Evolutionary conservation across 2,888 invertebrate genomes (phyloP).

Genomic region (Napeogenes inachia): DNA sequence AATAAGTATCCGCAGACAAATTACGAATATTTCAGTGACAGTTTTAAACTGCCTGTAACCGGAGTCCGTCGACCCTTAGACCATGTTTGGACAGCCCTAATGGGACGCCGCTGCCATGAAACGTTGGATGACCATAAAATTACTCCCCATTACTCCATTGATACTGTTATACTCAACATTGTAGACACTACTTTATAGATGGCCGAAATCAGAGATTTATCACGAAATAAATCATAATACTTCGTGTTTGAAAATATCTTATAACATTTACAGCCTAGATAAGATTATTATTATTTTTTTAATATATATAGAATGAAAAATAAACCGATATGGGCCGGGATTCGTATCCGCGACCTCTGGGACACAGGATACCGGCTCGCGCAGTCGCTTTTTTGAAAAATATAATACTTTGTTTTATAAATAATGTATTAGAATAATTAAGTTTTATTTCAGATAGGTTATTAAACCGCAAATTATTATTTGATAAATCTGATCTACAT

Average conservation of each 20-base stretch:
- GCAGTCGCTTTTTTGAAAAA: too few species aligned
- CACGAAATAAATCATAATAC: too few species aligned
- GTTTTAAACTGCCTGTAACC: not conserved
- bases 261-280: not conserved
- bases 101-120: conserved; percentile 20
- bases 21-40: not conserved
- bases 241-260: too few species aligned
- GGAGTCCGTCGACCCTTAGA: conserved; percentile 19
- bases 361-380: too few species aligned
- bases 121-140: conserved; percentile 25
- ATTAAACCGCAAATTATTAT: not conserved
- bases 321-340: not conserved
- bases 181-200: not conserved
- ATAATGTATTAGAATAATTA: too few species aligned
- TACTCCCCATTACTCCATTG: conserved; percentile 21
- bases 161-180: conserved; percentile 9
- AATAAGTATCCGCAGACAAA: not conserved
- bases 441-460: too few species aligned
- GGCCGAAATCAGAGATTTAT: not conserved
- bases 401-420: too few species aligned
- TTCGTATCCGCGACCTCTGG: too few species aligned
- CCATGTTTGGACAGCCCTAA: conserved; percentile 25
- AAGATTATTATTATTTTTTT: not conserved
- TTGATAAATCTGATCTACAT: too few species aligned
- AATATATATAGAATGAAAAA: not conserved